These are phyloP conservation scores for Plagiodera versicolora DNA, from an alignment of 2,888 invertebrate genomes.

Conservation along the genomic window DNA sequence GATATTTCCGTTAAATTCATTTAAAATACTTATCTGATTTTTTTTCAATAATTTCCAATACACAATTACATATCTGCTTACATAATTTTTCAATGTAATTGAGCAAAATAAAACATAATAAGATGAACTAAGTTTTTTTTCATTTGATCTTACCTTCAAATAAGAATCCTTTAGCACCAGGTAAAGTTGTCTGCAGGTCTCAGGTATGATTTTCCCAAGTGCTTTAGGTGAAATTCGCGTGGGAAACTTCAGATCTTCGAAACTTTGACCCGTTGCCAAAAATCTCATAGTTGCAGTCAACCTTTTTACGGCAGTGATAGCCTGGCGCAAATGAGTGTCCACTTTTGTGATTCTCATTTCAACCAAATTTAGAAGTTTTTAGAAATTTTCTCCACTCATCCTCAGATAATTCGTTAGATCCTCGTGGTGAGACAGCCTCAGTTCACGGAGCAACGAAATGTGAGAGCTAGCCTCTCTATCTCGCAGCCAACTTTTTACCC, in stretches of 20 bases:
- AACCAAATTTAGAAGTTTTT: constrained; percentile 2
- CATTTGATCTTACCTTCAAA: constrained; percentile 7
- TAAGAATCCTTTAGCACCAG: constrained; percentile 6
- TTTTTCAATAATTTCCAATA: too few species aligned
- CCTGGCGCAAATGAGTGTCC: too few species aligned
- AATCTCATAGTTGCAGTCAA: neutral
- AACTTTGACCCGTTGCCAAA: neutral
- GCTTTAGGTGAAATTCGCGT: neutral
- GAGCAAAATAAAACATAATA: constrained; percentile 4
- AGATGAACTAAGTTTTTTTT: neutral
- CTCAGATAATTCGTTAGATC: constrained; percentile 4
- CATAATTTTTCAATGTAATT: neutral
- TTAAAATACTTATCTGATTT: too few species aligned
- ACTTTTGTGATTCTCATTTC: constrained; percentile 1
- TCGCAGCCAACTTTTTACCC: constrained; percentile 8
- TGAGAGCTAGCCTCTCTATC: constrained; percentile 4
- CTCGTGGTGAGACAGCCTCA: constrained; percentile 5
- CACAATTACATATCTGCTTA: too few species aligned
- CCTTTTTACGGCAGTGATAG: neutral
- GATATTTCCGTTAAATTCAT: too few species aligned
- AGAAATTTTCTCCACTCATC: constrained; percentile 5
- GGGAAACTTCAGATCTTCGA: neutral
- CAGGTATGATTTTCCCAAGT: constrained; percentile 9
- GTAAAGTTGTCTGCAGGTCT: constrained; percentile 6
- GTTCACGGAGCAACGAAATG: constrained; percentile 7